These are phyloP conservation scores for Megathymus violae DNA, from an alignment of 1,140 invertebrate species.

Conservation along the genomic window DNA sequence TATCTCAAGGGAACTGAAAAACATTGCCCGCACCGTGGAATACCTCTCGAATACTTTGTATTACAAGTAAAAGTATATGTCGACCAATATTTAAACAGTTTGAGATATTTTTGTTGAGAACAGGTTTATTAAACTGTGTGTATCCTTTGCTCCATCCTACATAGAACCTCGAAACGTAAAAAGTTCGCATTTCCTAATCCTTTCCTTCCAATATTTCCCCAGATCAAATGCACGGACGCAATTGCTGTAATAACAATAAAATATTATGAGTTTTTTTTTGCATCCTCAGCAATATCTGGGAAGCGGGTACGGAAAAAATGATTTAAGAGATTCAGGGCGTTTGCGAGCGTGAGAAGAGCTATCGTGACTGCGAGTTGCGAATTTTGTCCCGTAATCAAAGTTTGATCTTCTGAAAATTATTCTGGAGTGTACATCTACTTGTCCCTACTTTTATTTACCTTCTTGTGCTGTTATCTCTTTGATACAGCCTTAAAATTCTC, in stretches of 20 bases:
- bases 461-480: not conserved
- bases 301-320: not conserved
- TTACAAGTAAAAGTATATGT: not conserved
- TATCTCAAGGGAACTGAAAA: not conserved
- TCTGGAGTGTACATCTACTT: not conserved
- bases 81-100: not conserved
- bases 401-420: not conserved
- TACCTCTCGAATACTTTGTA: not conserved
- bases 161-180: not conserved
- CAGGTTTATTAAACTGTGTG: too few relatives aligned
- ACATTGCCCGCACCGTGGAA: not conserved
- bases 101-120: not conserved
- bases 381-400: not conserved
- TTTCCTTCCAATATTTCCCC: constrained; percentile 29
- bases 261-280: constrained; percentile 38
- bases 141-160: too few relatives aligned
- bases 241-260: constrained; percentile 38
- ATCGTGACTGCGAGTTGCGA: not conserved
- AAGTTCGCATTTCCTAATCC: constrained; percentile 31
- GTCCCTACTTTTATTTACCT: not conserved
- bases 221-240: constrained; percentile 29
- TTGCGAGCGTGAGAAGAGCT: not conserved
- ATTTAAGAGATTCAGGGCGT: constrained; percentile 13
- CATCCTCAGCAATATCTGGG: constrained; percentile 34
- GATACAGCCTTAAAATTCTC: not conserved